Base-by-base conservation (phyloP, 1,140 invertebrate species). In the Schlechtendalia chinensis region DNA sequence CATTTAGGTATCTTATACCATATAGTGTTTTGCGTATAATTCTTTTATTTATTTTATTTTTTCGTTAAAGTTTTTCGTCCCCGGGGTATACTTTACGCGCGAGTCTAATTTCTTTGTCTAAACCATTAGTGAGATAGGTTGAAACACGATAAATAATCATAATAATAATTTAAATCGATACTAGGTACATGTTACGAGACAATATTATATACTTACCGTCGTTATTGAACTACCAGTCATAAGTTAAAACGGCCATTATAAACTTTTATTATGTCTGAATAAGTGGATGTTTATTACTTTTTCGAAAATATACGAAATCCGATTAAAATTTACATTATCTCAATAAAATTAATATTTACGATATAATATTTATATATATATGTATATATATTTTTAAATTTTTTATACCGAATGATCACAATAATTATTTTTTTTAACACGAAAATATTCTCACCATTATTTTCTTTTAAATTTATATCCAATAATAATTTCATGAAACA, bases 101-200 rank as follows among this genome's bases (percentile, higher is more conserved):
- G 45, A 69, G 39, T 69, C 67, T 69, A 69, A 69, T 69, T 69
- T 50, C 67, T 69, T 69, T 32, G 47, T 69, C 39, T 50, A 47
- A 24, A 19, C 67, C 67, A 69, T 69, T 69, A 69, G 67, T 50
- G 67, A 50, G 22, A 47, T 24, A 69, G 45, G 22, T 27, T 69
- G 50, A 39, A 24, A 50, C 67, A 50, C 45, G 50, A 69, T 69
- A 69, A 69, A 69, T 69, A 69, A 69, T 69, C 67, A 69, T 69
- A 69, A 69, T 69, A 69, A 69, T 50, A 39, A n/a, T 69, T 50
- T 69, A 69, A n/a, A 69, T 69, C 67, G 67, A 69, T 50, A 69
- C 47, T 50, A 50, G 47, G 14, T 50, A 69, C 5, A 27, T 5
- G 5, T 27, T 27, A 50, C 12, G 12, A 12, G 8, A 50, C 14